Evolutionary conservation across 2,797 vertebrate genomes (phyloP).

Genomic region (Chrosomus eos): DNA sequence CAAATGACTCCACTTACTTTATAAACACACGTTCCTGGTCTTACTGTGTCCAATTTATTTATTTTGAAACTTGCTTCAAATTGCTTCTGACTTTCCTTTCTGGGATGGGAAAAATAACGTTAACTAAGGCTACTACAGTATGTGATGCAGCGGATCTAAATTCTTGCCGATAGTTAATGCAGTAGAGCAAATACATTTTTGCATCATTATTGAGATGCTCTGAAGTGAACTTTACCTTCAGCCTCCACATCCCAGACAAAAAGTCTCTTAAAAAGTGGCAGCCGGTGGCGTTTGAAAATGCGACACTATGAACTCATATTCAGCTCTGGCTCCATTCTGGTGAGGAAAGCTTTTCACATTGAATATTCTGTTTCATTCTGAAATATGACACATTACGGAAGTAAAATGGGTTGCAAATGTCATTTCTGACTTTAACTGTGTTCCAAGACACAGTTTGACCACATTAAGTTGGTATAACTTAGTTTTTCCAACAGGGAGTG

Average conservation of each 20-base stretch:
- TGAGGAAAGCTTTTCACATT: neutral
- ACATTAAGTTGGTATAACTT: slow-evolving; percentile 27
- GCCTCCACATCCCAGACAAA: neutral
- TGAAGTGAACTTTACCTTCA: neutral
- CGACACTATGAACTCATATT: slow-evolving; percentile 21
- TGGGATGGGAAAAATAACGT: neutral
- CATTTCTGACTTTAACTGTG: slow-evolving; percentile 22
- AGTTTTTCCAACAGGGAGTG: slow-evolving; percentile 2
- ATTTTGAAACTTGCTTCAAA: neutral
- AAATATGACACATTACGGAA: slow-evolving; percentile 20
- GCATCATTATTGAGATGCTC: neutral
- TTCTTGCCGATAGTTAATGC: neutral
- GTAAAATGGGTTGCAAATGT: slow-evolving; percentile 27
- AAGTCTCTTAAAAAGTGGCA: neutral
- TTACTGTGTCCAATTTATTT: neutral
- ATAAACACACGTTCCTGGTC: neutral
- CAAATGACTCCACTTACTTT: neutral
- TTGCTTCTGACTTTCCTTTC: neutral
- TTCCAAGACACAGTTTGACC: slow-evolving; percentile 15
- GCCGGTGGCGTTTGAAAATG: neutral
- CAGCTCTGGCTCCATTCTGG: neutral
- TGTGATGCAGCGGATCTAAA: neutral
- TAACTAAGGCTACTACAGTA: neutral
- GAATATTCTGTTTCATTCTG: slow-evolving; percentile 1
- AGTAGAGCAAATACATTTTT: neutral